Evolutionary conservation across 2,888 invertebrate genomes (phyloP).

Genomic region (Leucoptera coffeella): DNA sequence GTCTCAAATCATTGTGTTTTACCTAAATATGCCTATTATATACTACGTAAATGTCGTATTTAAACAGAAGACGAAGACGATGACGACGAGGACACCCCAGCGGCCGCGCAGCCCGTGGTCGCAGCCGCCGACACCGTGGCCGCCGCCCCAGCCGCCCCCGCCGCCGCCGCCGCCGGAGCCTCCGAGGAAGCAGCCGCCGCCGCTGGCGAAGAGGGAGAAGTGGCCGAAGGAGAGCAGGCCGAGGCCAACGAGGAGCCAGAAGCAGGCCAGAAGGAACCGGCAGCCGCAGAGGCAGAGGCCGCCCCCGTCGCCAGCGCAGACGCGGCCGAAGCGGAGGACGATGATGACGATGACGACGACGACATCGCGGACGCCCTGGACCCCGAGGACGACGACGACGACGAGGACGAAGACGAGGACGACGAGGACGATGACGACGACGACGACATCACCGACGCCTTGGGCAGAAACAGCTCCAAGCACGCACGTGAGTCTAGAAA

Average conservation of each 20-base stretch:
- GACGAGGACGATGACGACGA: constrained; percentile 61
- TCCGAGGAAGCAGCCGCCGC: constrained; percentile 18
- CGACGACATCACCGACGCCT: constrained; percentile 59
- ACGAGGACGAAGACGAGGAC: constrained; percentile 60
- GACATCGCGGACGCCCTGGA: constrained; percentile 50
- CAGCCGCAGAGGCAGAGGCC: constrained; percentile 10
- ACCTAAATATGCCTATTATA: neutral
- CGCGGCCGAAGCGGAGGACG: constrained; percentile 23
- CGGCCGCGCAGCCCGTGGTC: constrained; percentile 39
- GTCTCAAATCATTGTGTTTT: constrained; percentile 4
- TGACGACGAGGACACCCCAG: constrained; percentile 55
- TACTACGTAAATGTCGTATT: neutral
- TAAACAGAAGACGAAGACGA: constrained; percentile 50
- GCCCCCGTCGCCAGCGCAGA: constrained; percentile 12
- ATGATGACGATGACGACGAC: constrained; percentile 56
- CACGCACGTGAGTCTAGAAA: constrained; percentile 84
- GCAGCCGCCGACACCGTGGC: constrained; percentile 32
- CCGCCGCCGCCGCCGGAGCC: constrained; percentile 16
- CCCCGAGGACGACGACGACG: constrained; percentile 59
- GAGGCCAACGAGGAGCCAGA: constrained; percentile 27
- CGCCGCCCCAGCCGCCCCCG: constrained; percentile 23
- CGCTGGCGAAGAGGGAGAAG: constrained; percentile 15
- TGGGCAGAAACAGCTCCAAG: constrained; percentile 44
- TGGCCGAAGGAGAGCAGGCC: constrained; percentile 25
- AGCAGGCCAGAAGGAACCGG: constrained; percentile 34